phyloP scores from a whole-genome alignment of 2,113 vertebrate genomes.

The Bubo blakistoni region DNA sequence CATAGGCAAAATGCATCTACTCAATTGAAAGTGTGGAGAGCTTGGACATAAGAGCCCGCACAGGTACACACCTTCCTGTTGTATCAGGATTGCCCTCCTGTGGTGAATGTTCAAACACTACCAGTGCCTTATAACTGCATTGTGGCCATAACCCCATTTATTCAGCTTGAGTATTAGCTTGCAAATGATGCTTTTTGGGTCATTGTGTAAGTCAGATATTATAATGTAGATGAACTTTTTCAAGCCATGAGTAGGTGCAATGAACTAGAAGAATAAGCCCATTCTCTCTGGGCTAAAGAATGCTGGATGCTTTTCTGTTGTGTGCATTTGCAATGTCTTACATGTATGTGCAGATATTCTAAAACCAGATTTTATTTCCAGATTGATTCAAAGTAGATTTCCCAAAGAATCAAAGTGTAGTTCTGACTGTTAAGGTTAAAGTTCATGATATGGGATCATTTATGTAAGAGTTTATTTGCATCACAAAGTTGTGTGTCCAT shows the following conservation, averaged over 20 bases:
- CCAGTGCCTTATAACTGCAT: neutral
- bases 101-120: neutral
- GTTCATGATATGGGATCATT: neutral
- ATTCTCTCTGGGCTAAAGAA: neutral
- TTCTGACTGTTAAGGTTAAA: neutral
- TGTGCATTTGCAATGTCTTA: neutral
- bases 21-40: neutral
- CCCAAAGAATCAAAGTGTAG: neutral
- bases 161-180: neutral
- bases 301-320: neutral
- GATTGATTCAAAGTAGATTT: neutral
- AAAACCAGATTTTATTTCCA: neutral
- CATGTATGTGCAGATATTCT: fast-evolving
- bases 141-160: neutral
- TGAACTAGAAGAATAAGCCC: neutral
- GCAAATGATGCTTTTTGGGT: neutral
- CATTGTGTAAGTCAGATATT: neutral
- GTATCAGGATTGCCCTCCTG: neutral
- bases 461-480: neutral
- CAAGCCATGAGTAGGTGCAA: neutral
- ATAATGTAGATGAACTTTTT: neutral
- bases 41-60: fast-evolving
- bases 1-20: neutral
- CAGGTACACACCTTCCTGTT: neutral
- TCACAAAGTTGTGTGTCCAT: neutral